Base-by-base conservation (phyloP, 2,797 vertebrate genomes). In the Fratercula arctica region DNA sequence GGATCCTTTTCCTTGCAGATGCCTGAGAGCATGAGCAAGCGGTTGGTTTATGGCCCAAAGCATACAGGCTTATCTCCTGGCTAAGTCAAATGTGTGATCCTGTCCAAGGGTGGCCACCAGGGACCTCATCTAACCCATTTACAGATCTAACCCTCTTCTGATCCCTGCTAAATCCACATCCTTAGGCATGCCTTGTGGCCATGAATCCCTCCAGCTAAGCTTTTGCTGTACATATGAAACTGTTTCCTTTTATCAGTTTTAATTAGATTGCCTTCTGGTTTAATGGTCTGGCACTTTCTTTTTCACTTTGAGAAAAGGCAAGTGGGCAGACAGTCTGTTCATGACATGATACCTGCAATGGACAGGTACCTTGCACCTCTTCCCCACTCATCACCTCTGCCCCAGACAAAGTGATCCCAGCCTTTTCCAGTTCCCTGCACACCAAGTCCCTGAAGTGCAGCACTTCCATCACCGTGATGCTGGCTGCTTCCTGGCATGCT, bases 131-230 rank as follows among this genome's bases (percentile, higher is more conserved):
- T 89, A 66, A 93, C 80, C 93, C 90, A 76, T 79, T 92, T 91
- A 85, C 84, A 89, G 94, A 54, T 51, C 80, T 92, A 90, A 93
- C 80, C 78, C 77, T 90, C 67, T 85, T 86, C 93, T 96, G 80
- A 95, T 96, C 77, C 90, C 80, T 56, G 63, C 70, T 93, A 94
- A 96, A 95, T 79, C 92, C 88, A 89, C 92, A 92, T 82, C 95
- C 80, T 89, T 45, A n/a, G 74, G 90, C 23, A 37, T 66, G 85
- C 92, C 95, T 89, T 12, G 35, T 89, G 60, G 95, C 81, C 89
- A 56, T 3, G 11, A 80, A 51, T 82, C 74, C 89, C 86, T 96
- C 84, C 92, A 96, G 95, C 92, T 67, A 45, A 3, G 7, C 60
- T 85, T 72, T 48, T 79, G 89, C 95, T 92, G 51, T 93, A 63